Percentiles rank a stretch among this genome's conserved stretches.
phyloP scores from a whole-genome alignment of 2,797 vertebrate genomes.

The Eremophila alpestris region DNA sequence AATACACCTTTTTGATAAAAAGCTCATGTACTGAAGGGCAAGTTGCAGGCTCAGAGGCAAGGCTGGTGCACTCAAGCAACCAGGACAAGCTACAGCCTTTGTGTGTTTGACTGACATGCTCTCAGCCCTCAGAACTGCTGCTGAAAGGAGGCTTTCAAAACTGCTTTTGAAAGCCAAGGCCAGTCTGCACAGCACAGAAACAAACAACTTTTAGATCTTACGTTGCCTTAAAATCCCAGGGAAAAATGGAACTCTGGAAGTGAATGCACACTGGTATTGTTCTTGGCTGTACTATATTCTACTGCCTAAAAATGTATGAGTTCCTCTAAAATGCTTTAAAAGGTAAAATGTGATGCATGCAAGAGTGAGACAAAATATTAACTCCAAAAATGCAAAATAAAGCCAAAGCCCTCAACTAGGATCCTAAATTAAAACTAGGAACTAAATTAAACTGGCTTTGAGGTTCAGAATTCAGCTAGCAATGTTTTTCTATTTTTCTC shows the following conservation, averaged over 20 bases:
- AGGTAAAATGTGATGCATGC: not conserved
- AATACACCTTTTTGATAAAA: not conserved
- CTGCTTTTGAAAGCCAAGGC: conserved; percentile 21
- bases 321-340: not conserved
- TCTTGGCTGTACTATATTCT: not conserved
- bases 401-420: not conserved
- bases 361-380: not conserved
- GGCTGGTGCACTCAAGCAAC: not conserved
- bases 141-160: not conserved
- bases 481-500: not conserved
- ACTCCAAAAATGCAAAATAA: not conserved
- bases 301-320: not conserved
- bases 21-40: not conserved
- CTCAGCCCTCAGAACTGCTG: not conserved
- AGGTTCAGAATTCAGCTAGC: not conserved
- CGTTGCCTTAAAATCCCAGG: not conserved
- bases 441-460: not conserved
- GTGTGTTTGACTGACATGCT: not conserved
- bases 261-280: not conserved
- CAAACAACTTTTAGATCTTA: not conserved
- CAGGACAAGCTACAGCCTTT: not conserved
- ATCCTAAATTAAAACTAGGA: not conserved
- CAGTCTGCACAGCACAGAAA: not conserved
- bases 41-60: not conserved
- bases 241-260: not conserved